These are phyloP conservation scores for Anthrax anthrax DNA, from an alignment of 2,888 invertebrate species.

Conservation along the genomic window DNA sequence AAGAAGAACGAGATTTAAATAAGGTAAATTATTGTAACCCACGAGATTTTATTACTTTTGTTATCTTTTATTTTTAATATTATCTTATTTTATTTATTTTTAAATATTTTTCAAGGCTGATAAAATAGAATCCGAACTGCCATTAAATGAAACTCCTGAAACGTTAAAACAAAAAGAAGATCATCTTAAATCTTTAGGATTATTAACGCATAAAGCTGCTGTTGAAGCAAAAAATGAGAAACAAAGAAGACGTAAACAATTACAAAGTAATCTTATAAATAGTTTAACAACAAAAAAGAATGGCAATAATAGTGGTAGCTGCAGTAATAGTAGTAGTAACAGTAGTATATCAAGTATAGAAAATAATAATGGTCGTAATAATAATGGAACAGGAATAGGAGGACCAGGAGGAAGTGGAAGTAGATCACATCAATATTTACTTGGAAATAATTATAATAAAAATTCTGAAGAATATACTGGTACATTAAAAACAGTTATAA, in stretches of 20 bases:
- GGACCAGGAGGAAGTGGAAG: not conserved
- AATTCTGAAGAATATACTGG: slow-evolving; percentile 49
- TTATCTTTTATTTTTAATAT: not conserved
- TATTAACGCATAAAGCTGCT: slow-evolving; percentile 59
- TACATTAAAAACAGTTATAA: slow-evolving; percentile 71
- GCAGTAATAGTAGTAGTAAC: slow-evolving; percentile 14
- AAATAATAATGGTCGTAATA: not conserved
- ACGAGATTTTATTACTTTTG: not conserved
- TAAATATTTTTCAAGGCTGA: not conserved
- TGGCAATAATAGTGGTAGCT: slow-evolving; percentile 15
- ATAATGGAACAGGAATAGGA: not conserved
- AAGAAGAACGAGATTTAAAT: not conserved
- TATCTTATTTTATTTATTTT: not conserved
- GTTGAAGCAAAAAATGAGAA: slow-evolving; percentile 50
- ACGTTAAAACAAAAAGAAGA: slow-evolving; percentile 55
- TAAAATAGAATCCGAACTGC: not conserved
- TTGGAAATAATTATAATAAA: slow-evolving; percentile 14
- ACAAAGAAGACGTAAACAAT: slow-evolving; percentile 36
- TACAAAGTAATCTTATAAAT: slow-evolving; percentile 7
- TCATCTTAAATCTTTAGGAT: slow-evolving; percentile 56
- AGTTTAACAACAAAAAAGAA: not conserved
- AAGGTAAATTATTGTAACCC: not conserved
- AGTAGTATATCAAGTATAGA: not conserved
- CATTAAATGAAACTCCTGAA: slow-evolving; percentile 38
- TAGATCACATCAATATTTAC: not conserved